Evolutionary conservation across 2,113 vertebrate genomes (phyloP).

Genomic region (Gopherus flavomarginatus): DNA sequence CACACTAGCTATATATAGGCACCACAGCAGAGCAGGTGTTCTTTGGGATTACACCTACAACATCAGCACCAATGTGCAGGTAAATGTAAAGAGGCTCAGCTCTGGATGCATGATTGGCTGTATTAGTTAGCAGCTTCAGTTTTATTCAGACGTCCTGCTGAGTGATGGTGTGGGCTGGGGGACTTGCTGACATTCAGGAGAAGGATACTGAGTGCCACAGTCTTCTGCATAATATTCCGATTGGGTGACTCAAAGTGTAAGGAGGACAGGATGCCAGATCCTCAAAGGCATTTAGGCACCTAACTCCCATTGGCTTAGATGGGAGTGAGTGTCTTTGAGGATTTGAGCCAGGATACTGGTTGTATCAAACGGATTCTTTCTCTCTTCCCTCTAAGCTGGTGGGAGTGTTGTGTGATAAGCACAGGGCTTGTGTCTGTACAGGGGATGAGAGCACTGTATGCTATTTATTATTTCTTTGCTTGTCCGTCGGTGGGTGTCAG

Average conservation of each 20-base stretch:
- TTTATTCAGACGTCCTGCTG: background rate
- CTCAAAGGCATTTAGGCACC: background rate
- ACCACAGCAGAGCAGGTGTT: background rate
- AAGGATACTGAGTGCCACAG: background rate
- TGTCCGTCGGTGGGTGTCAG: background rate
- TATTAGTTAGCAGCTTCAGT: background rate
- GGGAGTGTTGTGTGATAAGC: background rate
- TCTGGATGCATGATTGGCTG: background rate
- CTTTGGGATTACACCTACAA: slow-evolving; percentile 2
- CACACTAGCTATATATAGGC: background rate
- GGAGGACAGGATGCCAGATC: background rate
- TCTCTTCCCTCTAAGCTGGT: background rate
- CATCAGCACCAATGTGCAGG: background rate
- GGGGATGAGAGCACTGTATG: background rate
- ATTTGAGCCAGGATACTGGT: background rate
- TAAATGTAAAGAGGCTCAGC: background rate
- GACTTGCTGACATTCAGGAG: background rate
- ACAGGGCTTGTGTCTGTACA: background rate
- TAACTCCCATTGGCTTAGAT: background rate
- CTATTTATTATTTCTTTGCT: background rate
- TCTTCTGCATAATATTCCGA: background rate
- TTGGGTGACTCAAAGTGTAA: background rate
- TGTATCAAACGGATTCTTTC: background rate
- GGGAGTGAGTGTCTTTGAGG: too few relatives aligned
- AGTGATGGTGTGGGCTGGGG: background rate